Conservation (phyloP, 2,797 vertebrate species). For the Spizella passerina region DNA sequence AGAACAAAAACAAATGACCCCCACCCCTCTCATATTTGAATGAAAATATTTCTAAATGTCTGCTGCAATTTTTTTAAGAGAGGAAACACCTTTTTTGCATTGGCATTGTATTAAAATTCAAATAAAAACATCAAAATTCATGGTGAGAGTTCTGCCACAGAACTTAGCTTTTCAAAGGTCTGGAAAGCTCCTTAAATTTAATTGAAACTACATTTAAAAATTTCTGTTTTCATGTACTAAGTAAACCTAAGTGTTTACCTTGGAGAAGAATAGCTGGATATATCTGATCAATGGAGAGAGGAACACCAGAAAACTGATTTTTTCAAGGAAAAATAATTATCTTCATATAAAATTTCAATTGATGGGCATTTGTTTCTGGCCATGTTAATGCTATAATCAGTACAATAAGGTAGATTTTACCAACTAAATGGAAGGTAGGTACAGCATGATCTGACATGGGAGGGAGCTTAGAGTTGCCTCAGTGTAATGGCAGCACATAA, state of each 20-base stretch:
- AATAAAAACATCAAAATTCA: conserved; percentile 11
- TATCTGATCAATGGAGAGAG: background rate
- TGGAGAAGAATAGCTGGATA: background rate
- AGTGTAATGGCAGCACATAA: background rate
- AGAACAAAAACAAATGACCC: background rate
- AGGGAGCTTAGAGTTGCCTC: background rate
- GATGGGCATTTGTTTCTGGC: background rate
- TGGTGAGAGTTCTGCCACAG: background rate
- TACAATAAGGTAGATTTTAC: background rate
- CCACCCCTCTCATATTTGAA: background rate
- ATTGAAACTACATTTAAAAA: background rate
- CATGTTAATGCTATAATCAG: background rate
- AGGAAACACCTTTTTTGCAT: background rate
- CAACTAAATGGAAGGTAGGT: background rate
- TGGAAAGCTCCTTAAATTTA: background rate
- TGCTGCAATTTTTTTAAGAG: background rate
- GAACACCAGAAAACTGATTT: conserved; percentile 5
- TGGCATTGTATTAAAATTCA: background rate
- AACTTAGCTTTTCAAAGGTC: background rate
- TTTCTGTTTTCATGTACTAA: background rate
- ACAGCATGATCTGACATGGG: background rate
- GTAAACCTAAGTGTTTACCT: conserved; percentile 6
- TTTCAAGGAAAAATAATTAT: background rate
- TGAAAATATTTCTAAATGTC: background rate
- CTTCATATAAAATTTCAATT: background rate